These are phyloP conservation scores for Emesis russula DNA, from an alignment of 2,888 invertebrate species.

Conservation along the genomic window DNA sequence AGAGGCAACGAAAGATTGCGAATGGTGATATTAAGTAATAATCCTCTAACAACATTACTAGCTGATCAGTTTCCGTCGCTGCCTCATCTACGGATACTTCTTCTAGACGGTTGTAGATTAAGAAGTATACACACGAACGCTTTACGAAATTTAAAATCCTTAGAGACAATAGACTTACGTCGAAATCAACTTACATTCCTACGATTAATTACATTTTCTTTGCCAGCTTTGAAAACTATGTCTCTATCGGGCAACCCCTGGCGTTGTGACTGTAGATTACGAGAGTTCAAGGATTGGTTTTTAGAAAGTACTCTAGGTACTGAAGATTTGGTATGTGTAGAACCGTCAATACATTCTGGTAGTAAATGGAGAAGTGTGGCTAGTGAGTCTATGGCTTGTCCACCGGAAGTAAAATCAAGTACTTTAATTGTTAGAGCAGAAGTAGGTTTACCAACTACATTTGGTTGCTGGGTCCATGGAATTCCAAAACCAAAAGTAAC, in stretches of 20 bases:
- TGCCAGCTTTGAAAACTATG: slow-evolving; percentile 98
- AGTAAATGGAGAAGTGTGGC: slow-evolving; percentile 98
- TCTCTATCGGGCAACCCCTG: slow-evolving; percentile 99
- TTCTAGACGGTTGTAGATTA: slow-evolving; percentile 98
- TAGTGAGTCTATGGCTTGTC: slow-evolving; percentile 98
- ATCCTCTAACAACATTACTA: slow-evolving; percentile 97
- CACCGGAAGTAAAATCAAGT: slow-evolving; percentile 97
- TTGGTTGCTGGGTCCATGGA: slow-evolving; percentile 98
- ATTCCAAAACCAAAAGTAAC: slow-evolving; percentile 98
- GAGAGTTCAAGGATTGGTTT: slow-evolving; percentile 98
- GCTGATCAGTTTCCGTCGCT: slow-evolving; percentile 98
- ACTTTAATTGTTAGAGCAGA: slow-evolving; percentile 97
- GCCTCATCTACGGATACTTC: slow-evolving; percentile 98
- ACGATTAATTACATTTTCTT: slow-evolving; percentile 96
- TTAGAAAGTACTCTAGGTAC: slow-evolving; percentile 98
- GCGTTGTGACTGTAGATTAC: slow-evolving; percentile 99
- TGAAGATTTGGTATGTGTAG: slow-evolving; percentile 97
- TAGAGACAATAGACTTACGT: slow-evolving; percentile 98
- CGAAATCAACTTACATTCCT: slow-evolving; percentile 98
- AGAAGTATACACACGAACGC: slow-evolving; percentile 98
- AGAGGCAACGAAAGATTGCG: slow-evolving; percentile 98
- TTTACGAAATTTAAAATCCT: slow-evolving; percentile 97
- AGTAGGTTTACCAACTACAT: slow-evolving; percentile 98
- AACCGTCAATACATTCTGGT: slow-evolving; percentile 97
- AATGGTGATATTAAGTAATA: slow-evolving; percentile 98